phyloP scores from a whole-genome alignment of 2,888 invertebrate species.

The Drosophila paramelanica region DNA sequence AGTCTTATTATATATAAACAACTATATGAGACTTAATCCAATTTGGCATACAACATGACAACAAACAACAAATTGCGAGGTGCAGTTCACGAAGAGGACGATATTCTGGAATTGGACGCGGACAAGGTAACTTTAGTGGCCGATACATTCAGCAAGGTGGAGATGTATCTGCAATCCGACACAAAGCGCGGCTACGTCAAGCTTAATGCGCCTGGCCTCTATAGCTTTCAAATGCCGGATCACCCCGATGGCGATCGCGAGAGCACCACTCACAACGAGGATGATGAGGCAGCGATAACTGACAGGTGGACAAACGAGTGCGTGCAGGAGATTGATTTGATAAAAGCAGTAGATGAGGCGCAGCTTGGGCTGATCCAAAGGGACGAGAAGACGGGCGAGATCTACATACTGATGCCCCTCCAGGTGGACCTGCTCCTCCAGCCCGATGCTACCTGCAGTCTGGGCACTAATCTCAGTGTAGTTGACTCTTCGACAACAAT shows the following conservation, averaged over 20 bases:
- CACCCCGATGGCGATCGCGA: background rate
- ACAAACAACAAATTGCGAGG: slow-evolving; percentile 5
- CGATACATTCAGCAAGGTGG: slow-evolving; percentile 30
- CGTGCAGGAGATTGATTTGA: slow-evolving; percentile 22
- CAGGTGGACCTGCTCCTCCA: slow-evolving; percentile 41
- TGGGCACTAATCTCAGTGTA: background rate
- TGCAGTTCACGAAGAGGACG: background rate
- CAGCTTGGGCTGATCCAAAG: slow-evolving; percentile 25
- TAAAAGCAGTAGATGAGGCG: background rate
- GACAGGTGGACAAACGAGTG: slow-evolving; percentile 26
- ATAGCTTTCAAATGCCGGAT: slow-evolving; percentile 42
- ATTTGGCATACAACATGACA: slow-evolving; percentile 10
- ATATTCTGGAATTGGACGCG: slow-evolving; percentile 5
- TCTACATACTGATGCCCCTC: slow-evolving; percentile 51
- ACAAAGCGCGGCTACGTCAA: slow-evolving; percentile 20
- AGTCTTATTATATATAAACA: background rate
- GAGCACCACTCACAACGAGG: slow-evolving; percentile 1
- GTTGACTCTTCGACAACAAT: slow-evolving; percentile 5
- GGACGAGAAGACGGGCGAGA: slow-evolving; percentile 45
- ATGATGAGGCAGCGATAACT: background rate
- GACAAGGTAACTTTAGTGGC: slow-evolving; percentile 23
- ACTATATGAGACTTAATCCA: background rate
- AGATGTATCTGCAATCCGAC: slow-evolving; percentile 34
- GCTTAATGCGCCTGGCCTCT: slow-evolving; percentile 30
- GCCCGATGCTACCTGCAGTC: background rate